Percentiles rank a stretch among this genome's conserved stretches.
Evolutionary conservation across 2,113 vertebrate species (phyloP).

Genomic region (Diphyllodes magnificus): DNA sequence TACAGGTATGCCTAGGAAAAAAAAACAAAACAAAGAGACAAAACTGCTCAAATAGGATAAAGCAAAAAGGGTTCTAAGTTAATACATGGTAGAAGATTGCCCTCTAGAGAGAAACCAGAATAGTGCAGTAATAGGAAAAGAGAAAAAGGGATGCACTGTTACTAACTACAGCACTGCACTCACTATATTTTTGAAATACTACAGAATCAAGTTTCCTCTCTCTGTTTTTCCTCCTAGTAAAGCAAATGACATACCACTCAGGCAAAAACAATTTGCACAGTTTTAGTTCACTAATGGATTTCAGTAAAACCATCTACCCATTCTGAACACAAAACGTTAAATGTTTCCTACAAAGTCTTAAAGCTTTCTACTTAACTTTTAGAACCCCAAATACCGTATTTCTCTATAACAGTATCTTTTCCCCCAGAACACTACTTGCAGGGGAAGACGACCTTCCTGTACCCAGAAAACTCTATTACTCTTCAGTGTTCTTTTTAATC

Average conservation of each 20-base stretch:
- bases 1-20: slow-evolving; percentile 88
- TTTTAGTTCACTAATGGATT: not conserved
- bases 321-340: not conserved
- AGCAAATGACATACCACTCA: not conserved
- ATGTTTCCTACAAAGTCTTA: not conserved
- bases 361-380: not conserved
- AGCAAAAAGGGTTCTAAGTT: not conserved
- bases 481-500: not conserved
- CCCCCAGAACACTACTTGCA: not conserved
- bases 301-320: not conserved
- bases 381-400: not conserved
- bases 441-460: not conserved
- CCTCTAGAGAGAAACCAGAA: slow-evolving; percentile 70
- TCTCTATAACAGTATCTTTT: not conserved
- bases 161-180: not conserved
- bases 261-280: not conserved
- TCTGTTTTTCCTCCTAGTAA: not conserved
- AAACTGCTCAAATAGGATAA: not conserved
- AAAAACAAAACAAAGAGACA: not conserved
- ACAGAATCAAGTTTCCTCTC: not conserved
- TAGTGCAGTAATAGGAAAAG: slow-evolving; percentile 32
- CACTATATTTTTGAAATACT: not conserved
- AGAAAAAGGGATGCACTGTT: not conserved
- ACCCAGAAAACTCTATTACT: not conserved
- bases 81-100: slow-evolving; percentile 68